These are phyloP conservation scores for Clarias macrocephalus DNA, from an alignment of 2,113 vertebrate genomes.

Conservation along the genomic window DNA sequence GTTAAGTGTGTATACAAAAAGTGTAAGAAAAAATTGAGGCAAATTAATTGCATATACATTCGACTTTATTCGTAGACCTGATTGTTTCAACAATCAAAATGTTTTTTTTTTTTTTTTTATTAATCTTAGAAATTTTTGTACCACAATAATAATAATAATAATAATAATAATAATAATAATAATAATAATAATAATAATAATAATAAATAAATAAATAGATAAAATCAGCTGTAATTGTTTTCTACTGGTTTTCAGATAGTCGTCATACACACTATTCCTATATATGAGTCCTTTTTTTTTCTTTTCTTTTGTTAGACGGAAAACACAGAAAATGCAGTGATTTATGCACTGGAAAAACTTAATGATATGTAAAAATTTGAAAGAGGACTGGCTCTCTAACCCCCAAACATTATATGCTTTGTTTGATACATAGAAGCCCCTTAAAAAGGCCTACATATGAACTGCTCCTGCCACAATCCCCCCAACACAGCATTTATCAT, in stretches of 20 bases:
- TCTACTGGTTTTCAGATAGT: too few relatives aligned
- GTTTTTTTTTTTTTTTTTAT: too few relatives aligned
- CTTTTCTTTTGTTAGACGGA: background rate
- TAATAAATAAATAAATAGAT: too few relatives aligned
- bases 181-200: too few relatives aligned
- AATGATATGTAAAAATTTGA: background rate
- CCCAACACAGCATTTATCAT: conserved; percentile 42
- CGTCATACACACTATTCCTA: too few relatives aligned
- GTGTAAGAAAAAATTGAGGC: background rate
- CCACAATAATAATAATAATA: too few relatives aligned
- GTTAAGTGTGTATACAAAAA: background rate
- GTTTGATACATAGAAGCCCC: background rate
- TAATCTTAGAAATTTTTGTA: too few relatives aligned
- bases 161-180: too few relatives aligned
- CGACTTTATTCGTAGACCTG: background rate
- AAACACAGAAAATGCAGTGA: background rate
- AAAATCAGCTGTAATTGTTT: too few relatives aligned
- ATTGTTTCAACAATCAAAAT: too few relatives aligned
- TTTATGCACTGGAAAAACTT: background rate
- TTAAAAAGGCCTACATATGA: background rate
- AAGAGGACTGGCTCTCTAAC: background rate
- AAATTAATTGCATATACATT: background rate
- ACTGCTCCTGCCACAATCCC: conserved; percentile 8
- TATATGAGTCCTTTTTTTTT: too few relatives aligned
- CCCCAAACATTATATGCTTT: background rate